Percentiles rank a stretch among this genome's conserved stretches.
phyloP scores from a whole-genome alignment of 2,113 vertebrate genomes.

The Indicator maculatus region DNA sequence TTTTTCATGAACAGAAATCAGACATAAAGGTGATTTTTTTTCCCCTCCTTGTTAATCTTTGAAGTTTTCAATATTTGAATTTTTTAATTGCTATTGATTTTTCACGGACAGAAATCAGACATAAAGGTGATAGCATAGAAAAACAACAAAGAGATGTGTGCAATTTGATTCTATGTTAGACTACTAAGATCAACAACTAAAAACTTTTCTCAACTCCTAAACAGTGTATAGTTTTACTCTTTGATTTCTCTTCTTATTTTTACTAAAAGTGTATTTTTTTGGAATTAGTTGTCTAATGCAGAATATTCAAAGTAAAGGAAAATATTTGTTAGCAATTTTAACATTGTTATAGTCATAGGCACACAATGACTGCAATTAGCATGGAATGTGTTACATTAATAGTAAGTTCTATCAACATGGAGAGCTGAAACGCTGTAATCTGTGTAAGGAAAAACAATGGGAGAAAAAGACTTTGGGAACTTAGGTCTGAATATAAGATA shows the following conservation, averaged over 20 bases:
- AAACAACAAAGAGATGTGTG: background rate
- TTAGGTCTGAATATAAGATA: background rate
- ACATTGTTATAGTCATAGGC: background rate
- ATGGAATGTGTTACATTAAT: too few relatives aligned
- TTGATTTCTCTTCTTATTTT: background rate
- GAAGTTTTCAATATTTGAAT: background rate
- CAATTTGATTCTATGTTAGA: background rate
- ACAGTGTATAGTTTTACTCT: background rate
- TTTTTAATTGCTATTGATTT: background rate
- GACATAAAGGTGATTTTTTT: too few relatives aligned
- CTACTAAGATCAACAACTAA: background rate
- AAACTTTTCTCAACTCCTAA: background rate
- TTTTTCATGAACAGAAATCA: background rate
- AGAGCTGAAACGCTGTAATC: background rate
- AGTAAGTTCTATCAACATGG: background rate
- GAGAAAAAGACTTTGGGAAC: background rate
- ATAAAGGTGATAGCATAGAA: background rate
- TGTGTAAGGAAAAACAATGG: background rate
- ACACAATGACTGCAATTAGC: background rate
- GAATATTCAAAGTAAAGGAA: background rate
- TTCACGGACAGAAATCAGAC: background rate
- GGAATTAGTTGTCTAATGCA: background rate
- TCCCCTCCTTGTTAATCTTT: background rate
- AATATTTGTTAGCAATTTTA: background rate
- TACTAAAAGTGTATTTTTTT: background rate